Evolutionary conservation across 1,140 invertebrate genomes (phyloP), one percentile per base, ranked within the genome.

Genomic region (Vanessa tameamea): DNA sequence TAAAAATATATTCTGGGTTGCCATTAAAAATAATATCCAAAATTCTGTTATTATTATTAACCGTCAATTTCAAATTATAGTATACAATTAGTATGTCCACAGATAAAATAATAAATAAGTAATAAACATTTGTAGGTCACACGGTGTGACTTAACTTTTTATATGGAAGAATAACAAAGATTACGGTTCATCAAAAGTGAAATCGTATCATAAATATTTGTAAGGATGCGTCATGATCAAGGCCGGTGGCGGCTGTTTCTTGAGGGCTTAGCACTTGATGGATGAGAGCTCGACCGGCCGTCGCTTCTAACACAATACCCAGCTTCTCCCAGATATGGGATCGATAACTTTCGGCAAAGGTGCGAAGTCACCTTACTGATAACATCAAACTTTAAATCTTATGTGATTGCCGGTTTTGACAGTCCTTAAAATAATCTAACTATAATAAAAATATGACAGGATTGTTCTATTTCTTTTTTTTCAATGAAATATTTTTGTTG

Each of bases 311-410:
- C 69, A 82, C 79, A 81, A 78, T 77, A 59, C 65, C 57, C 70
- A 47, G 73, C 75, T 78, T 78, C 78, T 72, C 76, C 63, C 73
- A 79, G 84, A 85, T 83, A 69, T 78, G 64, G 73, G 51, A 69
- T 37, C 20, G 86, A 87, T 89, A 87, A 75, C 80, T 91, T 84
- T 86, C 83, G 84, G 86, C 81, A 80, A 86, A 89, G 84, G 78
- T 87, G 87, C 88, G 84, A 82, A 82, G 88, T 89, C 89, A 90
- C 84, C 78, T 73, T 79, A 71, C 71, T 63, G 78, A 82, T 82
- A 76, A 68, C 57, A 78, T 79, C 76, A 59, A 43, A 69, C 14
- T 26, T 67, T 65, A 20, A 73, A 69, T 69, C 72, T 67, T 50
- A 55, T 66, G 72, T 68, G 72, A 47, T 63, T 63, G 53, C 47